Conservation (phyloP, 2,797 vertebrate genomes). For the Ctenopoma kingsleyae region DNA sequence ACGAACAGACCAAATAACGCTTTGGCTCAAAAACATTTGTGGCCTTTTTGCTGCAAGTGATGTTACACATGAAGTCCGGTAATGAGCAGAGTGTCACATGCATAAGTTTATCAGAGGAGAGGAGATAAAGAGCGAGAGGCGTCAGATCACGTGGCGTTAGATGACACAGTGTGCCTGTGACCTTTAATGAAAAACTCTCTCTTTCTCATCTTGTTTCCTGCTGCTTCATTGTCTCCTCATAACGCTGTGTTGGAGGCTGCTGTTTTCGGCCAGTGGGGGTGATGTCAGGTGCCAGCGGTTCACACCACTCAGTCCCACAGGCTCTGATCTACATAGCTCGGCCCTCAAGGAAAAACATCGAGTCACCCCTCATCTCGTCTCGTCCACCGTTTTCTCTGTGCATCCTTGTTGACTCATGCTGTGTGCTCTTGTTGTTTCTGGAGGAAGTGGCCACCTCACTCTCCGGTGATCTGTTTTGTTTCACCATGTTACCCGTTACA, state of each 20-base stretch:
- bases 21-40: neutral
- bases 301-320: constrained; percentile 51
- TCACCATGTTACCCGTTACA: neutral
- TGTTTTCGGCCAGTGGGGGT: neutral
- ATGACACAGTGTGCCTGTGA: constrained; percentile 25
- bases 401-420: constrained; percentile 64
- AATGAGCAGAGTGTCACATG: neutral
- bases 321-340: constrained; percentile 70
- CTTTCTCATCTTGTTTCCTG: neutral
- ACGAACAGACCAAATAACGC: no score
- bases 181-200: constrained; percentile 49
- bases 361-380: constrained; percentile 35
- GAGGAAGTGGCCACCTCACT: constrained; percentile 16
- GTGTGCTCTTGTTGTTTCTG: constrained; percentile 46
- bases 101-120: neutral
- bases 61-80: neutral
- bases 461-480: constrained; percentile 17
- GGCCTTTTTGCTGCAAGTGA: no score
- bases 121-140: constrained; percentile 7
- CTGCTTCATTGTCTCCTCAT: neutral
- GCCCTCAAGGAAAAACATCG: constrained; percentile 59
- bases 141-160: neutral
- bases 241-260: constrained; percentile 10
- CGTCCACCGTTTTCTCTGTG: constrained; percentile 44
- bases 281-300: constrained; percentile 21